Conservation (phyloP, 2,888 invertebrate genomes). For the Sminthurides aquaticus region DNA sequence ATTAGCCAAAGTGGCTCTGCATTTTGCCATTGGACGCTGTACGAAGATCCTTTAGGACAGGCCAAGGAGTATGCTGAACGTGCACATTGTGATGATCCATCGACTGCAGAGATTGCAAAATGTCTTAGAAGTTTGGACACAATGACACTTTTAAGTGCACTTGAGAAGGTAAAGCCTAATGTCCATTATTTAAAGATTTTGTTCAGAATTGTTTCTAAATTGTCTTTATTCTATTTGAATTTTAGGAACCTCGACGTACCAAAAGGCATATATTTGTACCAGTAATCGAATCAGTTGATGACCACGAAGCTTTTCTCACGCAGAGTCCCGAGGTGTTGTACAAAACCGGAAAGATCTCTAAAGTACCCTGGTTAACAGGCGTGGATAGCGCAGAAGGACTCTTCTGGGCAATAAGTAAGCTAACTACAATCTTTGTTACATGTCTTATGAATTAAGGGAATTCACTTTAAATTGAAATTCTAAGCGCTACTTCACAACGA, state of each 20-base stretch:
- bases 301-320: not conserved
- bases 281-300: not conserved
- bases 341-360: not conserved
- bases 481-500: no score
- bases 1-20: conserved; percentile 13
- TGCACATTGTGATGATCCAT: conserved; percentile 7
- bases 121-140: not conserved
- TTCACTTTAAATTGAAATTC: no score
- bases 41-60: conserved; percentile 7
- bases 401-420: not conserved
- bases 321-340: not conserved
- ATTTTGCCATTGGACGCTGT: conserved; percentile 5
- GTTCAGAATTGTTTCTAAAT: no score
- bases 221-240: no score
- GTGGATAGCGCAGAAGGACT: not conserved
- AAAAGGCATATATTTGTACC: not conserved
- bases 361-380: not conserved
- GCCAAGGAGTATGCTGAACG: conserved; percentile 3
- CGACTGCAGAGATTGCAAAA: not conserved
- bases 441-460: no score
- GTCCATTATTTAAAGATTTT: no score
- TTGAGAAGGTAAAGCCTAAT: no score
- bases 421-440: no score
- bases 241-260: not conserved
- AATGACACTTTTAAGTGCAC: no score